Conservation (phyloP, 2,888 invertebrate species). For the Pseudococcus longispinus region DNA sequence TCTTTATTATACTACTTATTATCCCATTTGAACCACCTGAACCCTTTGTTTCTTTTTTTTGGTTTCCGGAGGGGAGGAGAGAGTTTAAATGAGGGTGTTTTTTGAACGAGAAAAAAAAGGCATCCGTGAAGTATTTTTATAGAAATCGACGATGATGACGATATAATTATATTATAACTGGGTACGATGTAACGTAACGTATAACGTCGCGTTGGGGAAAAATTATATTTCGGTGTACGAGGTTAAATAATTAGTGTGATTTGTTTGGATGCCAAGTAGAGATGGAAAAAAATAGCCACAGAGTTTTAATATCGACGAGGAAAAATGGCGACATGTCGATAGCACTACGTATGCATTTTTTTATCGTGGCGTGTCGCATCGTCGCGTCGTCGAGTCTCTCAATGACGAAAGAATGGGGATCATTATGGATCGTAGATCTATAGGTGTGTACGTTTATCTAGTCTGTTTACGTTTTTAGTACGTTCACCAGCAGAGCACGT, state of each 20-base stretch:
- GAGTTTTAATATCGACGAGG: neutral
- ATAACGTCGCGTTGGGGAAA: neutral
- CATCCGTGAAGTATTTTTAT: neutral
- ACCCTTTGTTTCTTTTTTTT: neutral
- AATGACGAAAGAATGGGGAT: neutral
- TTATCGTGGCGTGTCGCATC: neutral
- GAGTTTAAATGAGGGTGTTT: neutral
- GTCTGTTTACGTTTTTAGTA: neutral
- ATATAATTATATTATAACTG: neutral
- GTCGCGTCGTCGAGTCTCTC: neutral
- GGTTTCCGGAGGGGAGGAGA: neutral
- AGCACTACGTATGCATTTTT: neutral
- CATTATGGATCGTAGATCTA: neutral
- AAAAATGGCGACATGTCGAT: slow-evolving; percentile 1
- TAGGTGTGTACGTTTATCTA: neutral
- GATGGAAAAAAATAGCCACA: neutral
- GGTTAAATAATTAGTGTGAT: slow-evolving; percentile 22
- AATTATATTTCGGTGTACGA: neutral
- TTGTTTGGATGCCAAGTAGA: slow-evolving; percentile 25
- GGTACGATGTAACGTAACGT: too few relatives aligned
- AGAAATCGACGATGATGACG: neutral
- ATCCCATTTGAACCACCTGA: slow-evolving; percentile 32
- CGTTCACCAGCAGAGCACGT: neutral
- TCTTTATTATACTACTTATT: slow-evolving; percentile 18
- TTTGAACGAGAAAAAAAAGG: neutral